These are phyloP conservation scores for Diaphora mendica DNA, from an alignment of 2,888 invertebrate species.

Conservation along the genomic window DNA sequence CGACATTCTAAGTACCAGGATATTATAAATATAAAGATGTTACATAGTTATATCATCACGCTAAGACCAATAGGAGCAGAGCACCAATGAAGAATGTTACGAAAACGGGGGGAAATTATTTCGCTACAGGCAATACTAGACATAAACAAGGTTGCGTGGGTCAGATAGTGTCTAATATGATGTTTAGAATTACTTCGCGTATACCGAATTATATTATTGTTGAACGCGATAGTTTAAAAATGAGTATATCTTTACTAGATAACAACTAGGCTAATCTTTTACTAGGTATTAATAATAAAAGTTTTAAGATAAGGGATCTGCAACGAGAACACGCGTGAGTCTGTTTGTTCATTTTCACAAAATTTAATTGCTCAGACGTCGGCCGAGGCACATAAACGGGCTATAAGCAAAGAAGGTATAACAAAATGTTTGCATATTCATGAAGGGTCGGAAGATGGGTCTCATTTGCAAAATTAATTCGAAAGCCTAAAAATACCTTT, in stretches of 20 bases:
- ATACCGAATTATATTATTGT: neutral
- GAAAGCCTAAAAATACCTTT: conserved; percentile 45
- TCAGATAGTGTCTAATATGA: too few relatives aligned
- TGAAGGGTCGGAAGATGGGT: conserved; percentile 48
- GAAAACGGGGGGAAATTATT: too few relatives aligned
- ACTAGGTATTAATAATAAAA: neutral
- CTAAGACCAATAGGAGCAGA: too few relatives aligned
- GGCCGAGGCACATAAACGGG: conserved; percentile 6
- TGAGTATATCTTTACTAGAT: neutral
- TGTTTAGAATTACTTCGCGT: too few relatives aligned
- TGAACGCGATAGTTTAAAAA: neutral
- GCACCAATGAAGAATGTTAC: too few relatives aligned
- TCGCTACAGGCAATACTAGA: too few relatives aligned
- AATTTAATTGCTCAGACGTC: conserved; percentile 25
- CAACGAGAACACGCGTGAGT: conserved; percentile 12
- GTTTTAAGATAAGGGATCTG: conserved; percentile 5
- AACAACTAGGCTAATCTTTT: too few relatives aligned
- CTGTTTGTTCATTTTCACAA: conserved; percentile 15
- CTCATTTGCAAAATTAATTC: conserved; percentile 70
- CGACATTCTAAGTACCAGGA: too few relatives aligned
- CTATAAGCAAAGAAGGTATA: conserved; percentile 38
- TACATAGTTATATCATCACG: too few relatives aligned
- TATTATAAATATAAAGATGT: too few relatives aligned
- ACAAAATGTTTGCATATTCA: conserved; percentile 65
- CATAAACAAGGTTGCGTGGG: too few relatives aligned